Percentiles rank a stretch among this genome's conserved stretches.
Conservation (phyloP, 2,888 invertebrate genomes). For the Charanyca ferruginea region DNA sequence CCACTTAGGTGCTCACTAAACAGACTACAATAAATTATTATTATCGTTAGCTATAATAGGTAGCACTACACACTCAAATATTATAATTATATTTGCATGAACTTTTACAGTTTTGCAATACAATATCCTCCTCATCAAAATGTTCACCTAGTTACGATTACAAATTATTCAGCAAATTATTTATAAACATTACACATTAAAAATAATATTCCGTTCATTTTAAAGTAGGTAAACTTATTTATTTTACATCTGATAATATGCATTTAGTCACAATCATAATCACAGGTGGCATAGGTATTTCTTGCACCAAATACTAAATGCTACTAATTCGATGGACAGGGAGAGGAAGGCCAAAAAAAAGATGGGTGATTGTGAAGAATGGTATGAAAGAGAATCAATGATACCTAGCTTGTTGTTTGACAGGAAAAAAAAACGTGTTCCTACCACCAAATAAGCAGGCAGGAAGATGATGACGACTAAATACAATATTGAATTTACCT, state of each 20-base stretch:
- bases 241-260: not conserved
- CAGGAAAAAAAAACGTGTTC: no score
- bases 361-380: no score
- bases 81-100: constrained; percentile 5
- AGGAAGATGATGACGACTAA: no score
- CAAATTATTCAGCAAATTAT: constrained; percentile 23
- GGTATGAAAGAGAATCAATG: no score
- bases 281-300: not conserved
- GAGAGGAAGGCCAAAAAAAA: no score
- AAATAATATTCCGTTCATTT: not conserved
- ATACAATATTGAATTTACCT: constrained; percentile 23
- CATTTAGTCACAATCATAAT: not conserved
- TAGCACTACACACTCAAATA: not conserved
- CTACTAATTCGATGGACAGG: no score
- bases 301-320: not conserved
- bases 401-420: no score
- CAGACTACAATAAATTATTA: not conserved
- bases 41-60: not conserved
- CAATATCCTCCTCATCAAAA: constrained; percentile 61
- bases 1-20: not conserved
- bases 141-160: constrained; percentile 31
- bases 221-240: not conserved
- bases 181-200: not conserved
- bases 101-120: constrained; percentile 38
- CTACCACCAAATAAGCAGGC: no score